Evolutionary conservation across 2,113 vertebrate species (phyloP).

Genomic region (Tangachromis dhanisi): DNA sequence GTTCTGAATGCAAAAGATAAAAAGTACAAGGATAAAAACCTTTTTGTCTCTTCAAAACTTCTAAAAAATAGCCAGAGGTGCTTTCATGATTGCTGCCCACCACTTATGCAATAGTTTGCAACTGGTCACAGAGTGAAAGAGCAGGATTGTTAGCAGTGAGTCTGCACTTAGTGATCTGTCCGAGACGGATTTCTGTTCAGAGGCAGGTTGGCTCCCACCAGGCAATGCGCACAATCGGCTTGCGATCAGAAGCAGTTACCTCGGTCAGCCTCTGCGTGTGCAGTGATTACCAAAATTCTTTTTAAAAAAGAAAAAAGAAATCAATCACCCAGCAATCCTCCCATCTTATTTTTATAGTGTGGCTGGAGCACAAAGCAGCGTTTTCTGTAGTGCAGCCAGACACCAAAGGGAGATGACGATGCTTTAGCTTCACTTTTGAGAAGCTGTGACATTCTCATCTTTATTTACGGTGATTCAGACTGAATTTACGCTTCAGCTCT

Average conservation of each 20-base stretch:
- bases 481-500: neutral
- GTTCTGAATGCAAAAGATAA: neutral
- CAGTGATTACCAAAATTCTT: neutral
- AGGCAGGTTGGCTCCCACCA: neutral
- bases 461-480: rapidly evolving
- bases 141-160: neutral
- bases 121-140: neutral
- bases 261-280: neutral
- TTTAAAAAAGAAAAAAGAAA: neutral
- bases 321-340: rapidly evolving
- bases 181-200: rapidly evolving
- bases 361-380: neutral
- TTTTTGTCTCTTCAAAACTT: neutral
- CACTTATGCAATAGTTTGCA: neutral
- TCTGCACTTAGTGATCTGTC: neutral
- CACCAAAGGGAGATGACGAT: rapidly evolving
- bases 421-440: rapidly evolving
- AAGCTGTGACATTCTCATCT: neutral
- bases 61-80: neutral
- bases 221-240: neutral
- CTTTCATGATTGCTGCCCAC: neutral
- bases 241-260: neutral
- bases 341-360: neutral
- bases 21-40: neutral
- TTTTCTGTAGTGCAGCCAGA: neutral